phyloP scores from a whole-genome alignment of 37 sponge, comb jelly and placozoan species.

The Chondrilla cf. caribensis region DNA sequence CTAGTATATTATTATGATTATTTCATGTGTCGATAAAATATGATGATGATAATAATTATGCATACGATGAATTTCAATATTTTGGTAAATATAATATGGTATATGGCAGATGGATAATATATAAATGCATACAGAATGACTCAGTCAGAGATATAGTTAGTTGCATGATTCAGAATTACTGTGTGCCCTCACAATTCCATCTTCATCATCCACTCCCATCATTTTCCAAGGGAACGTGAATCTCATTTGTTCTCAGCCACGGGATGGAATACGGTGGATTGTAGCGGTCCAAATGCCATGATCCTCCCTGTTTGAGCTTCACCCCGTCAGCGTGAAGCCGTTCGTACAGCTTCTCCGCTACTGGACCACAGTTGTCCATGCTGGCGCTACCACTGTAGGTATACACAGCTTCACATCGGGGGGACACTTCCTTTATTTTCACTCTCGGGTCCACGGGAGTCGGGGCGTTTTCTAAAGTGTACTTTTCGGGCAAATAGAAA shows the following conservation, averaged over 20 bases:
- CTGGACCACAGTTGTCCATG: neutral
- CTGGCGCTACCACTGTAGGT: neutral
- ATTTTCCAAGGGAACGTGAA: neutral
- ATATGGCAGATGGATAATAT: too few species aligned
- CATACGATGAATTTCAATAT: too few species aligned
- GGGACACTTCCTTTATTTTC: neutral
- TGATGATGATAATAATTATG: too few species aligned
- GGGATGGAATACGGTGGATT: constrained; percentile 2
- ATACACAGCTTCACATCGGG: neutral
- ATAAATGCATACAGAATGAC: too few species aligned
- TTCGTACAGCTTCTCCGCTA: neutral
- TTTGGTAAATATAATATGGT: too few species aligned
- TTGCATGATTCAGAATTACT: too few species aligned
- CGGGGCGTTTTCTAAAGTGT: neutral
- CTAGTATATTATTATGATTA: too few species aligned
- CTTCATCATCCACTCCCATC: too few species aligned
- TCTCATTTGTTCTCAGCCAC: neutral
- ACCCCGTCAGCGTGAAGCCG: neutral
- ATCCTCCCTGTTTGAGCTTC: neutral
- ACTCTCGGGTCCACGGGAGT: neutral
- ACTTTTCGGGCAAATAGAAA: neutral
- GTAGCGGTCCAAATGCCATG: neutral
- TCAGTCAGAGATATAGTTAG: too few species aligned
- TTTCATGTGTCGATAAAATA: too few species aligned
- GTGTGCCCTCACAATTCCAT: too few species aligned